These are phyloP conservation scores for Liopterus haemorrhoidalis DNA, from an alignment of 2,888 invertebrate species.

Conservation along the genomic window DNA sequence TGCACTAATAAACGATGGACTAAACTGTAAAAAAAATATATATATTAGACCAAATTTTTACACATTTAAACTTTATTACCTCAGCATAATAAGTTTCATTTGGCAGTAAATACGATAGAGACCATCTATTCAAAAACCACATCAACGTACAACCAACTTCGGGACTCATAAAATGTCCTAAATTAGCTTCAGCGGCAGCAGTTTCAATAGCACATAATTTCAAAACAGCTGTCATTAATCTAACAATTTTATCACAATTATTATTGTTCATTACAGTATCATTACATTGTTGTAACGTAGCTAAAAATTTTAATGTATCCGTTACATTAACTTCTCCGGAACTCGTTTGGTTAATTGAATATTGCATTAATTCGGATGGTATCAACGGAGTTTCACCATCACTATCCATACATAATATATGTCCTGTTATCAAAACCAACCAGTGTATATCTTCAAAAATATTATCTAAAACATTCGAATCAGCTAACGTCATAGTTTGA, in stretches of 20 bases:
- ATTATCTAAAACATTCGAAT: slow-evolving; percentile 48
- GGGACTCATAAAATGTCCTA: slow-evolving; percentile 65
- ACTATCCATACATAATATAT: slow-evolving; percentile 60
- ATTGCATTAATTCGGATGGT: slow-evolving; percentile 58
- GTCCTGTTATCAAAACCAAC: slow-evolving; percentile 73
- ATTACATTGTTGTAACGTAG: slow-evolving; percentile 30
- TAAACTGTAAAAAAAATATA: slow-evolving; percentile 47
- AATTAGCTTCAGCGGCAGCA: slow-evolving; percentile 62
- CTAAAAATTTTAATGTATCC: slow-evolving; percentile 39
- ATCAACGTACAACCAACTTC: slow-evolving; percentile 70
- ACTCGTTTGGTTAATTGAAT: slow-evolving; percentile 51
- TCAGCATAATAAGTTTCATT: slow-evolving; percentile 54
- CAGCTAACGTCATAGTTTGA: slow-evolving; percentile 42
- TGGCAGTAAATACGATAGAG: slow-evolving; percentile 64
- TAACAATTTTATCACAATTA: slow-evolving; percentile 47
- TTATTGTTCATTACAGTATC: slow-evolving; percentile 44
- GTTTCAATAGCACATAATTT: slow-evolving; percentile 71
- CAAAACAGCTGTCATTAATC: slow-evolving; percentile 66
- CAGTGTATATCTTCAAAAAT: slow-evolving; percentile 88
- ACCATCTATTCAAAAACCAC: slow-evolving; percentile 76
- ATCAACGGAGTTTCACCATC: slow-evolving; percentile 62
- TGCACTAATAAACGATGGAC: slow-evolving; percentile 54
- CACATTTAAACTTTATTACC: slow-evolving; percentile 39
- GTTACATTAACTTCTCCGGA: slow-evolving; percentile 38
- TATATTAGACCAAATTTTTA: slow-evolving; percentile 29